These are phyloP conservation scores for Hemibagrus wyckioides DNA, from an alignment of 2,113 vertebrate genomes.

Conservation along the genomic window DNA sequence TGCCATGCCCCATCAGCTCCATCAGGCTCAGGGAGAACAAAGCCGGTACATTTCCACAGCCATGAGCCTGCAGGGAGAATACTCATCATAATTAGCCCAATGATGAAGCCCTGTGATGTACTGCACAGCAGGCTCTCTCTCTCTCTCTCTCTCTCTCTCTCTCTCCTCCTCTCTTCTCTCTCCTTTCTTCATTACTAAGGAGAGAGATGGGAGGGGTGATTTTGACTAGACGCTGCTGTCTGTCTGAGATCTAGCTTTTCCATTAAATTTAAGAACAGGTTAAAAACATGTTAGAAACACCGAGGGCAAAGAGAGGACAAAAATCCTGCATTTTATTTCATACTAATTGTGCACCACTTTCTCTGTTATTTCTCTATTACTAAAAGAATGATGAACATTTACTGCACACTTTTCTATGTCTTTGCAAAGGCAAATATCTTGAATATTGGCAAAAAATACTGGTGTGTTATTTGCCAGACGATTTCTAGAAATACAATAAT, in stretches of 20 bases:
- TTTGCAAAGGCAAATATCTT: not conserved
- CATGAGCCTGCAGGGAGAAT: slow-evolving; percentile 76
- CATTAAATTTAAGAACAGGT: not conserved
- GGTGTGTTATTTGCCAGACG: not conserved
- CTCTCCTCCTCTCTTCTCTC: slow-evolving; percentile 31
- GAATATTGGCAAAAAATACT: not conserved
- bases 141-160: slow-evolving; percentile 59
- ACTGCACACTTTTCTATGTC: not conserved
- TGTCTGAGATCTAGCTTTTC: slow-evolving; percentile 12
- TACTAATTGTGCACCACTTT: not conserved
- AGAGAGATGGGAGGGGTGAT: slow-evolving; percentile 41
- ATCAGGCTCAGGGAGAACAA: slow-evolving; percentile 78
- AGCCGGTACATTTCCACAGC: slow-evolving; percentile 76
- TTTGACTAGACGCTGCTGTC: slow-evolving; percentile 52
- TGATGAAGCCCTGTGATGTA: slow-evolving; percentile 75
- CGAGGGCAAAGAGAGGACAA: not conserved
- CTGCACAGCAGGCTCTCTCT: slow-evolving; percentile 72
- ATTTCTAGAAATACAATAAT: not conserved
- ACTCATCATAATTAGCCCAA: slow-evolving; percentile 82
- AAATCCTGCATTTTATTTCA: not conserved
- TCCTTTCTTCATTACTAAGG: slow-evolving; percentile 60
- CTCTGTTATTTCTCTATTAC: not conserved
- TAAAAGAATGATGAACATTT: not conserved
- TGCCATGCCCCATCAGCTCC: slow-evolving; percentile 75
- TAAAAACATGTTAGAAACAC: not conserved